Conservation (phyloP, 2,797 vertebrate genomes). For the Sebastes goodei region DNA sequence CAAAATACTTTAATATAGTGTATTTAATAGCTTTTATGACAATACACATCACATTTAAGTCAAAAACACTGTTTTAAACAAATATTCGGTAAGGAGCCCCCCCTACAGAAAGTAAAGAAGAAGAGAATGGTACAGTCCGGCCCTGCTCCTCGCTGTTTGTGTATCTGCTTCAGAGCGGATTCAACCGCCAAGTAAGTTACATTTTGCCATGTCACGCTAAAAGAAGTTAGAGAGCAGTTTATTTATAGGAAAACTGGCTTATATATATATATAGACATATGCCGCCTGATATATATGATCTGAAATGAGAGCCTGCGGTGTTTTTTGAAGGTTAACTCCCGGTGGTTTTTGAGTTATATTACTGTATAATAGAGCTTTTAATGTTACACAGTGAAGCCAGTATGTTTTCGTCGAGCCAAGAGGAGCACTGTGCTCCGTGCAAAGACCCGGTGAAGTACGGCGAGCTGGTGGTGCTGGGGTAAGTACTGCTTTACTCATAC, state of each 20-base stretch:
- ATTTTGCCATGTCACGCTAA: conserved; percentile 57
- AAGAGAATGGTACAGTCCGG: conserved; percentile 80
- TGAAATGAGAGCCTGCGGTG: conserved; percentile 64
- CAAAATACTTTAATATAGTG: rapidly evolving
- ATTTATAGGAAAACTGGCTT: conserved; percentile 9
- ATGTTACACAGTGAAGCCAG: conserved; percentile 59
- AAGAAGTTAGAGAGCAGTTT: conserved; percentile 63
- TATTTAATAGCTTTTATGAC: rapidly evolving
- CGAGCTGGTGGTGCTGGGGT: conserved; percentile 96
- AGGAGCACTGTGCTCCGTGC: conserved; percentile 91
- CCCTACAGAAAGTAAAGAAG: conserved; percentile 73
- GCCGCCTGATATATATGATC: not conserved
- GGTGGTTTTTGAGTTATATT: conserved; percentile 50
- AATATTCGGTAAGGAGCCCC: not conserved
- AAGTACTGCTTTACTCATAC: conserved; percentile 65
- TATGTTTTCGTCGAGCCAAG: conserved; percentile 94
- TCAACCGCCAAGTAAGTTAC: conserved; percentile 80
- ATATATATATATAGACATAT: too few relatives aligned
- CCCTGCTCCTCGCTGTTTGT: conserved; percentile 82
- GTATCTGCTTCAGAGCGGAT: conserved; percentile 77
- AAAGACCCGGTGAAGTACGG: conserved; percentile 97
- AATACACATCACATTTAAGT: rapidly evolving
- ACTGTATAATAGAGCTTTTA: conserved; percentile 53
- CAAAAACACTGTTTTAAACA: not conserved
- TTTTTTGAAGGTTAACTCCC: conserved; percentile 61